Evolutionary conservation across 2,888 invertebrate genomes (phyloP), one percentile per base, ranked within the genome.

Genomic region (Sesia apiformis): DNA sequence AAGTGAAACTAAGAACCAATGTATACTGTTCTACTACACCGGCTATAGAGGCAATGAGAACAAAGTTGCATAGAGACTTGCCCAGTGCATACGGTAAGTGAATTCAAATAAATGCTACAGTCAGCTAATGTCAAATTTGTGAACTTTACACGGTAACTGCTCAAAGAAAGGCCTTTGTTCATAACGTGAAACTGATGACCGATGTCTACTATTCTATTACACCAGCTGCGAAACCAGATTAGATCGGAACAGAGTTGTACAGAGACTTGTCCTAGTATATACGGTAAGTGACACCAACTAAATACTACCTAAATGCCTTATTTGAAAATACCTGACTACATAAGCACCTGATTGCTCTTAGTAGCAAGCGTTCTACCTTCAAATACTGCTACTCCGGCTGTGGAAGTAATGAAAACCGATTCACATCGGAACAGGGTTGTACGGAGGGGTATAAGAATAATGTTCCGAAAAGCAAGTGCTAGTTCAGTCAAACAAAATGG

Each of bases 161-260:
- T 90, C 91, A 54, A 93, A 93, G 71, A 93, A 93, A 60, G 93
- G 96, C 57, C 92, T 92, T 67, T 98, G 97, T 97, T 94, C 94
- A 81, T 98, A 95, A 91, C 95, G 96, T 78, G 91, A 91, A 61
- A 88, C 92, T 52, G 95, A 96, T 81, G 94, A 95, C 84, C 92
- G 95, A 64, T 98, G 98, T 91, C 91, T 95, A 89, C 96, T 96
- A 53, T 98, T 98, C 92, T 96, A 96, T 92, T 98, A 95, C 88
- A 93, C 94, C 63, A 98, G 98, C 64, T 98, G 97, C 85, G 94
- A 93, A 62, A 97, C 97, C 65, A 23, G 23, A 2, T 1, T 23
- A 23, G 98, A 98, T 86, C 92, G 89, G 70, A 98, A 80, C 92
- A 93, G 64, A 91, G 91, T 72, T 97, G 97, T 78, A 92, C 93